Evolutionary conservation across 1,140 invertebrate genomes (phyloP).

Genomic region (Panonychus citri): DNA sequence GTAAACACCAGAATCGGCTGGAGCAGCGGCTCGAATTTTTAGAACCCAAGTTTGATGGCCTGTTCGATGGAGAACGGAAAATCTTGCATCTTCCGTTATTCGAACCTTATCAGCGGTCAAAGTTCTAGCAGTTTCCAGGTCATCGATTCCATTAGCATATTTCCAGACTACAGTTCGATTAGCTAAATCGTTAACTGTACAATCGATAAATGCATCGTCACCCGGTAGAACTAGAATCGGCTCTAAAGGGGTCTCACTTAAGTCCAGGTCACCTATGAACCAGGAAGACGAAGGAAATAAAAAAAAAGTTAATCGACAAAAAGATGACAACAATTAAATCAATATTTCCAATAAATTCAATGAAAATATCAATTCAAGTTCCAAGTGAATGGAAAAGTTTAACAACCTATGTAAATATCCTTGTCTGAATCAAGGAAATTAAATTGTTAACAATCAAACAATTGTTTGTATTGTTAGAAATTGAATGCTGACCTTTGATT

Average conservation of each 20-base stretch:
- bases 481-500: no score
- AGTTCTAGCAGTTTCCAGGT: conserved; percentile 11
- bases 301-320: no score
- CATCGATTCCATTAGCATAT: conserved; percentile 1
- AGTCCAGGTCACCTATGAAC: no score
- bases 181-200: conserved; percentile 14
- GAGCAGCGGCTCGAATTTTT: conserved; percentile 38
- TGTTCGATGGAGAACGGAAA: conserved; percentile 44
- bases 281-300: no score
- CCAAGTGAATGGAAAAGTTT: no score
- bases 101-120: conserved; percentile 44
- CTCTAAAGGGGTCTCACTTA: conserved; percentile 12
- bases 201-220: conserved; percentile 16
- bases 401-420: no score
- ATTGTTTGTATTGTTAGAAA: no score
- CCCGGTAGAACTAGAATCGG: conserved; percentile 14
- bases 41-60: conserved; percentile 59
- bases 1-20: conserved; percentile 46
- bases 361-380: no score
- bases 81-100: conserved; percentile 41
- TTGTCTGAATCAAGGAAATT: no score
- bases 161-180: conserved; percentile 16
- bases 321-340: no score
- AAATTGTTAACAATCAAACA: no score
- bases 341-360: no score